Base-by-base conservation (phyloP, 2,888 invertebrate species). In the Acleris sparsana region DNA sequence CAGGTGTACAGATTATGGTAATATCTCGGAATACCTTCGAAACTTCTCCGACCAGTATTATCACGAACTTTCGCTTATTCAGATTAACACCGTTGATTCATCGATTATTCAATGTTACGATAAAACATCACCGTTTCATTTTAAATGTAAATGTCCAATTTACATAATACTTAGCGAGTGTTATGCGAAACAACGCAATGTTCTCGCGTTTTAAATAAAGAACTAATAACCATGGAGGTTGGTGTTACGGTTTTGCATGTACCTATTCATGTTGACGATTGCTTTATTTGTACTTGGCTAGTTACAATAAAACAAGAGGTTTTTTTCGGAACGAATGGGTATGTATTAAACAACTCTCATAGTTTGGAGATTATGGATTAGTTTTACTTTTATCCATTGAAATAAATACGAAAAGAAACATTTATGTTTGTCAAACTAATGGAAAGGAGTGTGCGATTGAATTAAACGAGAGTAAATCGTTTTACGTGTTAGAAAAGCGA, bases 51-150 rank as follows among this genome's bases (percentile, higher is more conserved):
- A 52, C 63, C 67, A 71, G 70, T 71, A 71, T 65, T 66, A 70
- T 63, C 63, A 56, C 67, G 63, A 71, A 82, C 80, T 80, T 80
- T 81, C 82, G 75, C 73, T 82, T 80, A 80, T 82, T 80, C 73
- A 77, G 80, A 80, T 71, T 55, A 67, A 58, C 48, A 75, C 71
- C 74, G 69, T 72, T 63, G 51, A 63, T 69, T 65, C 62, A 67
- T 67, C 61, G 61, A 66, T 66, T 66, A 66, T 66, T 63, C 53
- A 67, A 62, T 67, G 67, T 67, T 67, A 67, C 60, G 63, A 60
- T 61, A 57, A 64, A 63, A 68, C 64, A 63, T 62, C 57, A 63
- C 64, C 52, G 55, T 60, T 60, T 52, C 64, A 63, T 66, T 62
- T 62, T 53, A 62, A 63, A 67, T 56, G 67, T 56, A 63, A 68